Evolutionary conservation across 2,888 invertebrate genomes (phyloP), one percentile per base, ranked within the genome.

Genomic region (Perizoma affinitatum): DNA sequence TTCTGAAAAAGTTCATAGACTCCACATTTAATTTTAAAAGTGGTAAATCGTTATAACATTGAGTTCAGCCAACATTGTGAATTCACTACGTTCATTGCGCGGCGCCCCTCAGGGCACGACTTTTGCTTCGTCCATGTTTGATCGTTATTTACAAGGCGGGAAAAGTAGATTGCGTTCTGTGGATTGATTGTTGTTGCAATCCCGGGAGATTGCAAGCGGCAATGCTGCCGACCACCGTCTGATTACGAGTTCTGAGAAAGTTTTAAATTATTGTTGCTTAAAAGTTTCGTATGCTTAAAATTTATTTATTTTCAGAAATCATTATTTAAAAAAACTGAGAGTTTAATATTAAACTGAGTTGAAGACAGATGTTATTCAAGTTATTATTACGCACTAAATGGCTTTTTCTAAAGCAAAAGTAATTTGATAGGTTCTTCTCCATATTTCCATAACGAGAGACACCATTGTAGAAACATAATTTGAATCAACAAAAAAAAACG

Each of bases 131-230:
- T 70, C 76, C 73, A 74, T 76, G 80, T 77, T 79, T 80, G 79
- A 77, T 78, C 77, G 79, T 82, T 85, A 83, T 85, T 86, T 86
- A 84, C 83, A 79, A 84, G 84, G 80, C 82, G 82, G 80, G 78
- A 82, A 81, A 84, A 86, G 82, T 84, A 87, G 87, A 87, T 86
- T 84, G 86, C 84, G 74, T 71, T 80, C 78, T 70, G 70, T 72
- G 78, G 84, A 86, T 86, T 87, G 87, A 88, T 87, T 86, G 84
- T 82, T 76, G 70, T 68, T 55, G 74, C 73, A 73, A 78, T 78
- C 84, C 75, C 81, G 48, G 40, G 81, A 76, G 82, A 84, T 80
- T 78, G 82, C 84, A 78, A 76, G 74, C 71, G 80, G 83, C 83
- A 83, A 79, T 82, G 82, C 82, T 82, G 81, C 77, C 69, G 72